phyloP scores from a whole-genome alignment of 2,888 invertebrate genomes.

The Polymixis flavicincta region DNA sequence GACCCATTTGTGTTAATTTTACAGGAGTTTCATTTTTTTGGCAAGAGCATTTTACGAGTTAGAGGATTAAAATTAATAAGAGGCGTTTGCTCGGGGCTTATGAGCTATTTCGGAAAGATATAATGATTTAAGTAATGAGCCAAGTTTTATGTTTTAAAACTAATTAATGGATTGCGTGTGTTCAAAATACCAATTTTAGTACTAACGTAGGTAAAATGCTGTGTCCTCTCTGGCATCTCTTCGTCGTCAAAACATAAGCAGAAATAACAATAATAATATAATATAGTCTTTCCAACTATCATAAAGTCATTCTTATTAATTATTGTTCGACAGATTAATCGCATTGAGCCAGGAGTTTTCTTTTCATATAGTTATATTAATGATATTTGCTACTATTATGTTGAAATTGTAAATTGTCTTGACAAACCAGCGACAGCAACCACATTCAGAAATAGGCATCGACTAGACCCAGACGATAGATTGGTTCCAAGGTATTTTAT shows the following conservation, averaged over 20 bases:
- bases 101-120: conserved; percentile 45
- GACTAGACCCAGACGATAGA: no score
- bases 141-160: conserved; percentile 13
- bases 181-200: background rate
- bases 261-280: no score
- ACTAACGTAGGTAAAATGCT: background rate
- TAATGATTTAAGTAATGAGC: conserved; percentile 43
- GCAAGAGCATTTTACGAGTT: conserved; percentile 36
- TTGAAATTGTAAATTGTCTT: no score
- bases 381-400: no score
- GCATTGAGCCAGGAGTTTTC: no score
- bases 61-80: conserved; percentile 52
- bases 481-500: no score
- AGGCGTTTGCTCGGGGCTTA: conserved; percentile 46
- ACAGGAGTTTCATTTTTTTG: conserved; percentile 59
- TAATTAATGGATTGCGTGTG: conserved; percentile 1
- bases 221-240: background rate
- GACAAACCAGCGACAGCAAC: no score
- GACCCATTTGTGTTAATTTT: conserved; percentile 64
- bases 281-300: no score
- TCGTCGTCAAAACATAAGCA: background rate
- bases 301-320: no score
- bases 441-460: no score
- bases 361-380: no score
- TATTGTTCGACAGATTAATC: no score